phyloP scores from a whole-genome alignment of 2,797 vertebrate genomes.

The Rhinoraja longicauda region DNA sequence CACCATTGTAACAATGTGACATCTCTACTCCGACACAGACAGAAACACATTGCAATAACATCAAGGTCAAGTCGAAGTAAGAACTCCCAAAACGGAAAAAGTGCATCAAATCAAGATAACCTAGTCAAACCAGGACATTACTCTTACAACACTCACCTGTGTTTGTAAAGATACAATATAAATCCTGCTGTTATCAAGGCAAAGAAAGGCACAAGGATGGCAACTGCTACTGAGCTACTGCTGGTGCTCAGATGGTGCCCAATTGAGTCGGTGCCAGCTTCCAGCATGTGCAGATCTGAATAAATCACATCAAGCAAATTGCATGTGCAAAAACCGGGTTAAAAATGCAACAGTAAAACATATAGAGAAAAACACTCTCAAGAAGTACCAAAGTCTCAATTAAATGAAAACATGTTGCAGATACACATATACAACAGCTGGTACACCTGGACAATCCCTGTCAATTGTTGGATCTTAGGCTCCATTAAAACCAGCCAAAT shows the following conservation, averaged over 20 bases:
- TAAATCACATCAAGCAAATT: conserved; percentile 35
- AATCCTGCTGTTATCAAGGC: conserved; percentile 99
- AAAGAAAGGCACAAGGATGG: conserved; percentile 98
- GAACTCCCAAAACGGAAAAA: neutral
- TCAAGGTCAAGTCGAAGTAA: neutral
- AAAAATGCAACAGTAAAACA: neutral
- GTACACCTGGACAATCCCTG: neutral
- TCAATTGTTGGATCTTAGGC: neutral
- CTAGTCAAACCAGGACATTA: neutral
- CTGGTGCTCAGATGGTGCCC: conserved; percentile 90
- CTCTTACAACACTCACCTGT: conserved; percentile 66
- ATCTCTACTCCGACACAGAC: neutral
- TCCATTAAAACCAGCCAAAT: neutral
- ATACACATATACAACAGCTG: neutral
- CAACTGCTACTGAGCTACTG: conserved; percentile 96
- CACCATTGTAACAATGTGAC: neutral
- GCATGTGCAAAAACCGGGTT: neutral
- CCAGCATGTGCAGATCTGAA: conserved; percentile 65
- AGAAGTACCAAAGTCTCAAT: neutral
- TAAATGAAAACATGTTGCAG: too few species aligned
- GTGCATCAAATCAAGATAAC: neutral
- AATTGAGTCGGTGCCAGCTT: conserved; percentile 67
- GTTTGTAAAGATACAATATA: conserved; percentile 98
- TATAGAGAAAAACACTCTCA: neutral
- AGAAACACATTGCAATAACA: neutral